These are phyloP conservation scores for Anorthoa munda DNA, from an alignment of 2,888 invertebrate genomes.

Conservation along the genomic window DNA sequence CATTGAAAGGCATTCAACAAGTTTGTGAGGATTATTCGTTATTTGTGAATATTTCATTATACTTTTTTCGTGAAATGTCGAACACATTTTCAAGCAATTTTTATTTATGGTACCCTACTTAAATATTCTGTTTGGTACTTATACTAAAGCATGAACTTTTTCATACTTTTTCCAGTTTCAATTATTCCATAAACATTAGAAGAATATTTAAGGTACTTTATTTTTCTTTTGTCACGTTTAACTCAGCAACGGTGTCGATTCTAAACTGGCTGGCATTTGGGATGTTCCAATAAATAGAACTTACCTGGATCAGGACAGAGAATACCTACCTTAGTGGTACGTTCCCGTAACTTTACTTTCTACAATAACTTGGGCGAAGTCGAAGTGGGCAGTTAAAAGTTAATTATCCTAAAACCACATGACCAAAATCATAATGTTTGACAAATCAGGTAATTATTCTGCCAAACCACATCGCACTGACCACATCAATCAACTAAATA, in stretches of 20 bases:
- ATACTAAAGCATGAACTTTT: too few species aligned
- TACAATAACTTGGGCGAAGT: background rate
- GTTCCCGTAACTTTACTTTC: background rate
- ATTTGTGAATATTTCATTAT: background rate
- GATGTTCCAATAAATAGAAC: too few species aligned
- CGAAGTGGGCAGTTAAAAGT: background rate
- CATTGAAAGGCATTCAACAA: background rate
- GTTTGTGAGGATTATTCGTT: background rate
- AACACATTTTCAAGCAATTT: conserved; percentile 1
- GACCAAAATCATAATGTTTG: background rate
- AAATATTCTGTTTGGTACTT: background rate
- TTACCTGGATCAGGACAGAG: too few species aligned
- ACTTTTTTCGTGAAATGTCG: background rate
- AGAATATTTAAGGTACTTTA: background rate
- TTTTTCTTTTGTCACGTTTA: background rate
- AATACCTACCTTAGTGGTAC: too few species aligned
- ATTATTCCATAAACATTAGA: background rate
- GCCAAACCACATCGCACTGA: conserved; percentile 40
- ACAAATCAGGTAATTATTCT: conserved; percentile 34
- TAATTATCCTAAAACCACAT: background rate
- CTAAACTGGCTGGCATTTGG: background rate
- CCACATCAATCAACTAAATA: conserved; percentile 42
- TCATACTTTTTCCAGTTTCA: background rate
- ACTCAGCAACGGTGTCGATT: background rate
- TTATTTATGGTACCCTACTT: background rate